These are phyloP conservation scores for Drosophila tripunctata DNA, from an alignment of 2,888 invertebrate genomes.

Conservation along the genomic window DNA sequence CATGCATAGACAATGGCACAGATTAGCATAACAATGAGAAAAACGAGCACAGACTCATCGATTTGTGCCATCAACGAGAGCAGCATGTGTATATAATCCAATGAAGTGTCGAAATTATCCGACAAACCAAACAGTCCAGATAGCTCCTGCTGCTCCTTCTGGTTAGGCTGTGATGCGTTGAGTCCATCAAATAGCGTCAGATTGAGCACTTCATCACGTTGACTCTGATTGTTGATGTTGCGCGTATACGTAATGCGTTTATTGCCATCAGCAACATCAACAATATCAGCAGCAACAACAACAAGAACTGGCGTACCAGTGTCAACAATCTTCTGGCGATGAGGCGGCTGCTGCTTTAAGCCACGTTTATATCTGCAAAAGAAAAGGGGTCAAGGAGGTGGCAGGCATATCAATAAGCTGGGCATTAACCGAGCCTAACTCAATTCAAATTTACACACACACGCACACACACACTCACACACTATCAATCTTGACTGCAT, in stretches of 20 bases:
- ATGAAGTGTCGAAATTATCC: slow-evolving; percentile 76
- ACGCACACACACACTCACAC: slow-evolving; percentile 30
- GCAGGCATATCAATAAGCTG: slow-evolving; percentile 48
- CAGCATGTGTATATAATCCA: slow-evolving; percentile 56
- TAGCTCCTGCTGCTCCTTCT: slow-evolving; percentile 1
- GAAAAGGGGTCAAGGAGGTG: slow-evolving; percentile 8
- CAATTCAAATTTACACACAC: slow-evolving; percentile 11
- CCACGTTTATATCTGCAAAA: slow-evolving; percentile 60
- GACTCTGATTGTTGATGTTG: slow-evolving; percentile 32
- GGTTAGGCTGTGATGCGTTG: neutral
- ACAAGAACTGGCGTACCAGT: slow-evolving; percentile 29
- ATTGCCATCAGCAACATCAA: slow-evolving; percentile 34
- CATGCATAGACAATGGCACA: slow-evolving; percentile 86
- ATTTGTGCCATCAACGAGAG: slow-evolving; percentile 69
- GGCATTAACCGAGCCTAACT: slow-evolving; percentile 37
- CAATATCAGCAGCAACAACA: slow-evolving; percentile 19
- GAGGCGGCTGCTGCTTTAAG: slow-evolving; percentile 6
- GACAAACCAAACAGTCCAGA: slow-evolving; percentile 32
- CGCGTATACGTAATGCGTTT: slow-evolving; percentile 61
- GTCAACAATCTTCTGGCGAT: slow-evolving; percentile 56
- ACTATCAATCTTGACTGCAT: slow-evolving; percentile 61
- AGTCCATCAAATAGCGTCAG: slow-evolving; percentile 17
- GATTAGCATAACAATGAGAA: slow-evolving; percentile 84
- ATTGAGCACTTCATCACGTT: slow-evolving; percentile 60
- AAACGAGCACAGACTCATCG: slow-evolving; percentile 80